Base-by-base conservation (phyloP, 2,888 invertebrate species). In the Cephonodes hylas region DNA sequence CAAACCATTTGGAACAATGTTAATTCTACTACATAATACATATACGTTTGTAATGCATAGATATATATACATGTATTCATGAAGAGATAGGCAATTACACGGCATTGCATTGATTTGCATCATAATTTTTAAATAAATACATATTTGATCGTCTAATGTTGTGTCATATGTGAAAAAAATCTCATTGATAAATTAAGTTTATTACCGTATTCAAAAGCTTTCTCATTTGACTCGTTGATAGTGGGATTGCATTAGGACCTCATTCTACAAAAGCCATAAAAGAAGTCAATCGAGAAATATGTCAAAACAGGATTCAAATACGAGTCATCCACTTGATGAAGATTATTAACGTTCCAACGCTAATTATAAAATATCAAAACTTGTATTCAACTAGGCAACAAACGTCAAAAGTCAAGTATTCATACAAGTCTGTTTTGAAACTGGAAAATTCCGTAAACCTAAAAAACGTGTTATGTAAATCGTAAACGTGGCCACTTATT, bases 361-460 rank as follows among this genome's bases (percentile, higher is more conserved):
- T 38, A 38, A 38, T 38, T 38, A 38, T 38, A 38, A 38, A 38
- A 38, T 5, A 23, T 45, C 45, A 45, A 46, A 13, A 23, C 10
- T 46, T 46, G 20, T 22, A 45, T n/a, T n/a, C n/a, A n/a, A 25
- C 23, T 45, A n/a, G 45, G n/a, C 10, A 59, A 46, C 22, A 46
- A 8, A 42, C 20, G 18, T 25, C n/a, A 15, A 7, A 46, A n/a
- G 10, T 20, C 31, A 34, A 10, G 45, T 25, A 23, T 23, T 23
- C 15, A 53, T 18, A 53, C 53, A 34, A 27, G 25, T 53, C 27
- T 60, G 53, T 60, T 58, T 44, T 31, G 44, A 45, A 8, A 31
- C 20, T 57, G 61, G 61, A 61, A 61, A 58, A 45, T 61, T 61
- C 61, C 61, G 27, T 18, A 34, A 27, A 58, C 38, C 31, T 15